These are phyloP conservation scores for Drosophila algonquin DNA, from an alignment of 2,888 invertebrate species.

Conservation along the genomic window DNA sequence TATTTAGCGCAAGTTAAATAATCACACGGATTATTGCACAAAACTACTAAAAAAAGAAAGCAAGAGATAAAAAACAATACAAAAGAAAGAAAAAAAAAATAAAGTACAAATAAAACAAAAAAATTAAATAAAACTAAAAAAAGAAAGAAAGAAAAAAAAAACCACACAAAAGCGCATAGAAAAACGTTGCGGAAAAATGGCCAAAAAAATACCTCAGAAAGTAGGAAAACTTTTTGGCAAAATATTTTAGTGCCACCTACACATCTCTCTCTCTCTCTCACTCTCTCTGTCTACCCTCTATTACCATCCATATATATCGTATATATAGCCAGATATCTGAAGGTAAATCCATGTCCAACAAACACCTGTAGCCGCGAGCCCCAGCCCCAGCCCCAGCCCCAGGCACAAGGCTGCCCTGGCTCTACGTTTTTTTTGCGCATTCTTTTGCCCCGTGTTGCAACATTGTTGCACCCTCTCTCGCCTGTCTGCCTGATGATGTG, in stretches of 20 bases:
- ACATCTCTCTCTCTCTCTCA: neutral
- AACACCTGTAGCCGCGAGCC: constrained; percentile 30
- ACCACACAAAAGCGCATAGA: neutral
- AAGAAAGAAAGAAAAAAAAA: neutral
- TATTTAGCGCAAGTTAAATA: constrained; percentile 80
- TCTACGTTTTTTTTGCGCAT: constrained; percentile 16
- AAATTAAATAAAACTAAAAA: too few relatives aligned
- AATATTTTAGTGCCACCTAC: neutral
- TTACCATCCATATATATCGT: neutral
- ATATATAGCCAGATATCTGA: constrained; percentile 6
- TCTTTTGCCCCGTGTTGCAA: constrained; percentile 13
- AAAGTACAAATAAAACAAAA: too few relatives aligned
- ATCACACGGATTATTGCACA: constrained; percentile 68
- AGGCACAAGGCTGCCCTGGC: constrained; percentile 4
- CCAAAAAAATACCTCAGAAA: neutral
- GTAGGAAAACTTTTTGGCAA: neutral
- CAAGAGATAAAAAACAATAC: neutral
- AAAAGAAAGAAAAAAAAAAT: neutral
- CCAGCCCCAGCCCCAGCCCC: constrained; percentile 2
- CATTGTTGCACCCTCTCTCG: constrained; percentile 31
- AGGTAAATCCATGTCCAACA: constrained; percentile 17
- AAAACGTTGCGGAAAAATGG: neutral
- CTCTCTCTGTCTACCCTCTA: neutral
- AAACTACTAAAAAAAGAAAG: constrained; percentile 49
- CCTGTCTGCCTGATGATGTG: constrained; percentile 1